These are phyloP conservation scores for Plodia interpunctella DNA, from an alignment of 1,140 invertebrate species.

Conservation along the genomic window DNA sequence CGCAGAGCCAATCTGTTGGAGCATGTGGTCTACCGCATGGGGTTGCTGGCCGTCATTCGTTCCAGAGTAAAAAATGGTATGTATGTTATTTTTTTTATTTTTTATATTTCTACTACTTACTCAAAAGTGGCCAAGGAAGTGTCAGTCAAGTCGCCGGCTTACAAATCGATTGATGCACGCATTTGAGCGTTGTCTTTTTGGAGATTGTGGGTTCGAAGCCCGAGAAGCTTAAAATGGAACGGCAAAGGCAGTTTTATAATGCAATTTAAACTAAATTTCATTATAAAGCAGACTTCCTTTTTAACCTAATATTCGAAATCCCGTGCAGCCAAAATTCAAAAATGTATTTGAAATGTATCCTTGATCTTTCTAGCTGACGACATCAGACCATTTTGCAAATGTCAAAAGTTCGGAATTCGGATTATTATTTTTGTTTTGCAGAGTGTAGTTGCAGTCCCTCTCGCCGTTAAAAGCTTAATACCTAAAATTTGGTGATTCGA, in stretches of 20 bases:
- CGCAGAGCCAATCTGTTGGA: conserved; percentile 87
- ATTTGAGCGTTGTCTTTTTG: too few species aligned
- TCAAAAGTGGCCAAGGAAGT: not conserved
- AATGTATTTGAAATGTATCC: not conserved
- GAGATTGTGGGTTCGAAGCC: too few species aligned
- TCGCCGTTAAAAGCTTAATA: too few species aligned
- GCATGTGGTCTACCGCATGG: conserved; percentile 95
- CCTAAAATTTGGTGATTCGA: too few species aligned
- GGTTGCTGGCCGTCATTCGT: conserved; percentile 91
- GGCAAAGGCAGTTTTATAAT: too few species aligned
- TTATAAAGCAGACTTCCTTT: too few species aligned
- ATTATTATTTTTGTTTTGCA: too few species aligned
- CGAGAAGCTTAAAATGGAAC: too few species aligned
- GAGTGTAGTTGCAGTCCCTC: too few species aligned
- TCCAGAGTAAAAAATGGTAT: conserved; percentile 88
- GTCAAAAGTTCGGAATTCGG: not conserved
- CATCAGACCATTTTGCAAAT: not conserved
- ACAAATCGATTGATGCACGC: too few species aligned
- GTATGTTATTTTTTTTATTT: conserved; percentile 16
- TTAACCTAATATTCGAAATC: not conserved
- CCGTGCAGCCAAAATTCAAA: not conserved
- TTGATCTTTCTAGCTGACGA: not conserved
- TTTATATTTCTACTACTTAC: not conserved
- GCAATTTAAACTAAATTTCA: too few species aligned
- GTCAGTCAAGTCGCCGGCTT: too few species aligned